These are phyloP conservation scores for Enhydra lutris DNA, from an alignment of 2,113 vertebrate species.

Conservation along the genomic window DNA sequence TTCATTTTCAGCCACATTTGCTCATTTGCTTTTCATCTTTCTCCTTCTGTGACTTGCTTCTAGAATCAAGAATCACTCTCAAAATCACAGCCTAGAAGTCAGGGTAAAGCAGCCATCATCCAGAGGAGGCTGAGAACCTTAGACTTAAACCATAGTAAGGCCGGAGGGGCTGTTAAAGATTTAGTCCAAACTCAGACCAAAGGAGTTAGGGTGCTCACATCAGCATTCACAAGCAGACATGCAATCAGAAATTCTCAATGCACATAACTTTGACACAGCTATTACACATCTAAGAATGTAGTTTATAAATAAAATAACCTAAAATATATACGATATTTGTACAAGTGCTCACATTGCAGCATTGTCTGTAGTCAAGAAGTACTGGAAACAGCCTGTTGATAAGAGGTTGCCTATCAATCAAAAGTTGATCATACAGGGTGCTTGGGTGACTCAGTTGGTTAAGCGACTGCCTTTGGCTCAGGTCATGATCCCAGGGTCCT, in stretches of 20 bases:
- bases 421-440: not conserved
- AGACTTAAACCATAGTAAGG: not conserved
- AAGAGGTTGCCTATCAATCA: not conserved
- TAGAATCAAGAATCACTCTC: not conserved
- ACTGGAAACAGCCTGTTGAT: not conserved
- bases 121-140: not conserved
- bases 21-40: not conserved
- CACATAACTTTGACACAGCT: not conserved
- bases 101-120: not conserved
- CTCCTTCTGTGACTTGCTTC: not conserved
- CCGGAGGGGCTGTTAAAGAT: not conserved
- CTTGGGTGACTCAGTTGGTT: too few species aligned
- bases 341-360: not conserved
- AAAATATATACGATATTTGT: not conserved
- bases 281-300: not conserved
- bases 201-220: not conserved
- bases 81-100: not conserved
- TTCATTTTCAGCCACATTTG: not conserved
- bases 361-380: not conserved
- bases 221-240: not conserved
- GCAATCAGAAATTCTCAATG: not conserved
- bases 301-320: not conserved
- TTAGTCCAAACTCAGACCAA: not conserved
- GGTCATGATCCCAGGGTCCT: too few species aligned
- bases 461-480: too few species aligned